phyloP scores from a whole-genome alignment of 2,888 invertebrate genomes.

The Pristionchus arcanus region DNA sequence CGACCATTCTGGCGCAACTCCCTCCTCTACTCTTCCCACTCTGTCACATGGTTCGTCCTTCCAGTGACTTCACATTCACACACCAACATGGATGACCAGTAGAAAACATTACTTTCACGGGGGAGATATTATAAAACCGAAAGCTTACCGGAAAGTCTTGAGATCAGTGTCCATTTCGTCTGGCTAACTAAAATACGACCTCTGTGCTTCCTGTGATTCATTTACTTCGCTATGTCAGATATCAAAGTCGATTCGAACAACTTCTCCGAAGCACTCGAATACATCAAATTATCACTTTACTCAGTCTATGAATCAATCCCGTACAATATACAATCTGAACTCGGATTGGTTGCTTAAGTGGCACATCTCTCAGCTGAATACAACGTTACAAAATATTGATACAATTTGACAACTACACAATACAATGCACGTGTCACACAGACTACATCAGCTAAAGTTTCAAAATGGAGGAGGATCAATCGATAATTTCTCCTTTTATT shows the following conservation, averaged over 20 bases:
- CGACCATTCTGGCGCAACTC: too few relatives aligned
- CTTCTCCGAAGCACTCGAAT: background rate
- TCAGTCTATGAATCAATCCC: background rate
- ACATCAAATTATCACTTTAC: background rate
- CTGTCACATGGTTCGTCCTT: background rate
- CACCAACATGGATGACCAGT: background rate
- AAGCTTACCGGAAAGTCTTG: slow-evolving; percentile 52
- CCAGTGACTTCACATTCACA: background rate
- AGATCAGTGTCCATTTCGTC: slow-evolving; percentile 48
- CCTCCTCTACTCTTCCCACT: slow-evolving; percentile 4
- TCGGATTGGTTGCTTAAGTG: background rate
- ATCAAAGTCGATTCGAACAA: slow-evolving; percentile 1
- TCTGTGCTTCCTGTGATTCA: background rate
- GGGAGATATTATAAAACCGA: background rate
- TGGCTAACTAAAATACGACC: background rate
- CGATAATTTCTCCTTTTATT: background rate
- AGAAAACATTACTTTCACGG: background rate
- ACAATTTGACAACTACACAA: background rate
- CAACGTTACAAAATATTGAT: background rate
- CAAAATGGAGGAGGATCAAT: background rate
- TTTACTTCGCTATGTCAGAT: background rate
- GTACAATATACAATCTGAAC: slow-evolving; percentile 23
- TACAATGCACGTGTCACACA: background rate
- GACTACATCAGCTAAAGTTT: background rate
- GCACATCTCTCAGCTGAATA: background rate